These are phyloP conservation scores for Chloroclysta siterata DNA, from an alignment of 2,888 invertebrate species.

Conservation along the genomic window DNA sequence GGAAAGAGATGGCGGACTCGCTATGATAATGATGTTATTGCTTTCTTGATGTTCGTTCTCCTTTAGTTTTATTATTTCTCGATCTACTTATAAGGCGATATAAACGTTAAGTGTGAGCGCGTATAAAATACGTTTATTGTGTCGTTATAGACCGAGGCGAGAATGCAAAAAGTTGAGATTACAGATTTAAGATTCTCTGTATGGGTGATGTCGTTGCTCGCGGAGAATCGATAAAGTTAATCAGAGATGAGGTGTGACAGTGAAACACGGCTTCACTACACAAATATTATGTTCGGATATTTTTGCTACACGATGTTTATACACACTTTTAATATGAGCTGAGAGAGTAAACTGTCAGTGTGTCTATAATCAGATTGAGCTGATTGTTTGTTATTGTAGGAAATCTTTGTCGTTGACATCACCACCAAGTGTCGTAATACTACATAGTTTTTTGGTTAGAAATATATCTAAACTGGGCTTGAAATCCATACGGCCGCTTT, in stretches of 20 bases:
- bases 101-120: constrained; percentile 82
- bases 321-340: background rate
- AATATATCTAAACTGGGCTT: too few species aligned
- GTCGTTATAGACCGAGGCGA: constrained; percentile 69
- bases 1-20: constrained; percentile 83
- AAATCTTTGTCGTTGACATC: too few species aligned
- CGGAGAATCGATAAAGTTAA: constrained; percentile 65
- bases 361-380: too few species aligned
- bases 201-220: constrained; percentile 59
- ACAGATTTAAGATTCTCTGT: constrained; percentile 73
- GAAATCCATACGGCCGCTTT: too few species aligned
- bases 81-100: constrained; percentile 84
- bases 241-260: constrained; percentile 52
- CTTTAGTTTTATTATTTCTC: constrained; percentile 84
- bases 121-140: constrained; percentile 83
- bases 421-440: too few species aligned
- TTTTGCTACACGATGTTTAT: constrained; percentile 8
- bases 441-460: too few species aligned
- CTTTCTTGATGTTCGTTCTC: constrained; percentile 83
- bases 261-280: constrained; percentile 16
- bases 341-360: background rate
- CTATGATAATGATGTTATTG: constrained; percentile 86
- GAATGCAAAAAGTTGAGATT: constrained; percentile 81
- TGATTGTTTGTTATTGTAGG: too few species aligned
- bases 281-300: constrained; percentile 17